Evolutionary conservation across 2,113 vertebrate genomes (phyloP).

Genomic region (Tetraodon nigroviridis): DNA sequence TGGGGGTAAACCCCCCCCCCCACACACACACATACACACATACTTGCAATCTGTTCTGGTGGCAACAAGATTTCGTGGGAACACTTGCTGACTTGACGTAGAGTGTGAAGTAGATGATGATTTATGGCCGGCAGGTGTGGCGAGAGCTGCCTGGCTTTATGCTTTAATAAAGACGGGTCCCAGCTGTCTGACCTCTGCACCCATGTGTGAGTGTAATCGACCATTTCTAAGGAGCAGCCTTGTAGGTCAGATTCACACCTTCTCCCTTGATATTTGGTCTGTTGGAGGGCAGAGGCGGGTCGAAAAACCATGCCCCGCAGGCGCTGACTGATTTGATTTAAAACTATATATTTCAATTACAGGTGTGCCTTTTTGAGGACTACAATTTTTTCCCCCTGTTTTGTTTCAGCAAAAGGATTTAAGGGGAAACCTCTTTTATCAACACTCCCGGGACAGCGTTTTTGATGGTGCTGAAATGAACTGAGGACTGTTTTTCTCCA

Average conservation of each 20-base stretch:
- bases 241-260: constrained; percentile 55
- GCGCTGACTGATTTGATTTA: constrained; percentile 25
- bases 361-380: constrained; percentile 27
- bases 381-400: not conserved
- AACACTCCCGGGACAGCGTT: constrained; percentile 19
- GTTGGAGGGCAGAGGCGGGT: constrained; percentile 34
- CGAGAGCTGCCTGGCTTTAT: not conserved
- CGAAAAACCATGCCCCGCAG: constrained; percentile 7
- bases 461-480: constrained; percentile 34
- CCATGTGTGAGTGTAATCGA: constrained; percentile 37
- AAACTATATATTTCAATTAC: constrained; percentile 39
- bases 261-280: constrained; percentile 36
- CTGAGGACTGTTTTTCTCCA: constrained; percentile 32
- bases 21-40: too few species aligned
- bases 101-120: constrained; percentile 48
- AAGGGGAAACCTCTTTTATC: constrained; percentile 18
- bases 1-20: too few species aligned
- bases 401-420: constrained; percentile 15
- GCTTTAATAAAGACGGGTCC: not conserved
- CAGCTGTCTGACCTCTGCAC: constrained; percentile 45
- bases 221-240: constrained; percentile 38
- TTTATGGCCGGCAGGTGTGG: constrained; percentile 35
- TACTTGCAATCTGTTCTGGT: too few species aligned
- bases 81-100: constrained; percentile 43
- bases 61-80: constrained; percentile 13